Evolutionary conservation across 1,140 invertebrate genomes (phyloP).

Genomic region (Cepaea nemoralis): DNA sequence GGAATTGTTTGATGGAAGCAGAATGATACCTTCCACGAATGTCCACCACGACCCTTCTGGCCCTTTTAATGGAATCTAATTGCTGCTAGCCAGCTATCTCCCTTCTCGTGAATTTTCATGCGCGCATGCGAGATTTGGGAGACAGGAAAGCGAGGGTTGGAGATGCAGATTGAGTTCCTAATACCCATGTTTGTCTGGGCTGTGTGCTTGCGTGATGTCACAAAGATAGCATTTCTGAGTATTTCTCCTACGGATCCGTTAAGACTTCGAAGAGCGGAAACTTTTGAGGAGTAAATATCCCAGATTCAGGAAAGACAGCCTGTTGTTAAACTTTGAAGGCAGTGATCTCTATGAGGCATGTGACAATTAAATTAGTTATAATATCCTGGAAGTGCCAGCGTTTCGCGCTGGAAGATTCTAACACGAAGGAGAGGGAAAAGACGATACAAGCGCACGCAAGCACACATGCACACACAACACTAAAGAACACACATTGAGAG

Average conservation of each 20-base stretch:
- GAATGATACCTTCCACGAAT: background rate
- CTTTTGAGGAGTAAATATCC: background rate
- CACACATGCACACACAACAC: too few species aligned
- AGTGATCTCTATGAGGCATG: too few species aligned
- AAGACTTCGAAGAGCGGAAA: background rate
- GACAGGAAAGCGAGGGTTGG: background rate
- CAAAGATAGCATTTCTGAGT: constrained; percentile 18
- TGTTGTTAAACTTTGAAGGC: background rate
- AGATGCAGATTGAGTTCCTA: constrained; percentile 13
- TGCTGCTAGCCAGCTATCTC: background rate
- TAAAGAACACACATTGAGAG: too few species aligned
- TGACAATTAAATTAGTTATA: too few species aligned
- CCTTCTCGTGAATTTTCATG: constrained; percentile 34
- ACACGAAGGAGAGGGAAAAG: too few species aligned
- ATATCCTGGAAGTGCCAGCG: too few species aligned
- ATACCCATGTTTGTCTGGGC: constrained; percentile 33
- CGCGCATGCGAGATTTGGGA: constrained; percentile 30
- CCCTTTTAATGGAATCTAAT: constrained; percentile 37
- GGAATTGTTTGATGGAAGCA: background rate
- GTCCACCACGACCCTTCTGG: background rate
- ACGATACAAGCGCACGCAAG: too few species aligned
- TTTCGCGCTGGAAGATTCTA: too few species aligned
- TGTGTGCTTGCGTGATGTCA: constrained; percentile 29
- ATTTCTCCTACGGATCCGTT: background rate
- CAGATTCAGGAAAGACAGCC: background rate